Percentiles rank a stretch among this genome's conserved stretches.
These are phyloP conservation scores for Brachionus plicatilis DNA, from an alignment of 1,140 invertebrate genomes.

Conservation along the genomic window DNA sequence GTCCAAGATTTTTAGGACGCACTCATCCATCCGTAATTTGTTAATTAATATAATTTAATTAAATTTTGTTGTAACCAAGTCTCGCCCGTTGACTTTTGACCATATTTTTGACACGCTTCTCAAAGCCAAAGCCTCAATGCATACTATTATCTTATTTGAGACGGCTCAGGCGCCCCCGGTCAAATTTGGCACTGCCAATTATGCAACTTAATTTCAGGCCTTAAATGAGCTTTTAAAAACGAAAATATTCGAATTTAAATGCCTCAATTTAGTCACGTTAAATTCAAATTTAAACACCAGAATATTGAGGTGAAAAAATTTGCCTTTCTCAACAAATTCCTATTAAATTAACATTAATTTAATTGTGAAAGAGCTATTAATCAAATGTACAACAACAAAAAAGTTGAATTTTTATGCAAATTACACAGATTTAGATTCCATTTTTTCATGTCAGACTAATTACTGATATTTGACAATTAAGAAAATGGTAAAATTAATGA, in stretches of 20 bases:
- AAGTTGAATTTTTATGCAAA: background rate
- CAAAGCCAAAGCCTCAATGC: background rate
- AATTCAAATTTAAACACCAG: background rate
- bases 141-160: background rate
- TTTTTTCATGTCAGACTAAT: conserved; percentile 1
- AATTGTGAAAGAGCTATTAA: background rate
- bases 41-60: conserved; percentile 25
- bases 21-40: background rate
- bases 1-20: background rate
- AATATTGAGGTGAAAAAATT: conserved; percentile 7
- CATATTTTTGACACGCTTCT: background rate
- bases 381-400: background rate
- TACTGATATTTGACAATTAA: background rate
- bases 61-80: background rate
- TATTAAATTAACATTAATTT: background rate
- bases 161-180: background rate
- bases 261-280: conserved; percentile 21
- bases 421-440: background rate
- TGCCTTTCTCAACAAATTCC: background rate
- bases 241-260: background rate
- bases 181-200: background rate
- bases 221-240: background rate
- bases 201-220: background rate
- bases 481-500: background rate
- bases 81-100: background rate